Evolutionary conservation across 2,797 vertebrate genomes (phyloP), one percentile per base, ranked within the genome.

Genomic region (Coregonus suidteri): DNA sequence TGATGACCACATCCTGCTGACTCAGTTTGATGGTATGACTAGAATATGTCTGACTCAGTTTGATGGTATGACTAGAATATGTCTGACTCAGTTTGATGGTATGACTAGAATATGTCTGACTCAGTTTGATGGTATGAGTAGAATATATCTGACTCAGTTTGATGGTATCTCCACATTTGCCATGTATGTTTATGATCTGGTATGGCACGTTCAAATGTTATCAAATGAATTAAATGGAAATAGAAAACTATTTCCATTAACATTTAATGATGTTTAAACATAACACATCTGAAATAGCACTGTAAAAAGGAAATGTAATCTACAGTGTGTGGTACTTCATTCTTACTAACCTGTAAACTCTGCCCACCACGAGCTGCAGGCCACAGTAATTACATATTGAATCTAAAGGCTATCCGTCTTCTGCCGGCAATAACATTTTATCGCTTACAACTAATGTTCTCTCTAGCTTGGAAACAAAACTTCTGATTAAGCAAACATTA

Each of bases 401-500:
- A 67, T 34, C 65, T 31, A 31, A 67, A 34, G 30, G 20, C 30
- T 67, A 4, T 67, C 65, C 31, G 6, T 67, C 65, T 6, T 67
- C 9, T 35, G 4, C 30, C 31, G 4, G 65, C 65, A 35, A 67
- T 31, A 16, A 15, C 13, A 20, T 15, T 15, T 67, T 34, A 31
- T 67, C 13, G 13, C 14, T 34, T 31, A 59, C 16, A 59, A 20
- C 56, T 5, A 34, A 34, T 34, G 20, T 14, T 66, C 65, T 34
- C 65, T 67, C 20, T 5, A 11, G 34, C 7, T 52, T 54, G 9
- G 30, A 34, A 52, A 54, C 31, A 67, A 77, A 20, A 82, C 65
- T 77, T 78, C 73, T 62, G 54, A 77, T 77, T 68, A 83, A 62
- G 34, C 62, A 75, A 66, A 76, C 53, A 80, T 76, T 71, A 25